phyloP scores from a whole-genome alignment of 2,888 invertebrate species.

The Drosophila kambysellisi region DNA sequence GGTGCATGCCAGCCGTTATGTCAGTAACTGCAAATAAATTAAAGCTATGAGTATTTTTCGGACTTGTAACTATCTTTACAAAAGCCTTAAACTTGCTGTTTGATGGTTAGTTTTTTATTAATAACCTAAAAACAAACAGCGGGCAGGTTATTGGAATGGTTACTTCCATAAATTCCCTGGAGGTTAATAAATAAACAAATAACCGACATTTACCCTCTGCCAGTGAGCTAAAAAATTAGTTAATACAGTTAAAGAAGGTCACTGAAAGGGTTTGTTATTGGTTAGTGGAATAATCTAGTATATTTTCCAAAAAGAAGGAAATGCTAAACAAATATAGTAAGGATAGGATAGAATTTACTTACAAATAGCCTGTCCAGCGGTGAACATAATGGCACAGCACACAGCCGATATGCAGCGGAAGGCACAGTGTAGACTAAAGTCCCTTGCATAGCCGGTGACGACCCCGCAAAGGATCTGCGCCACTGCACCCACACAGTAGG shows the following conservation, averaged over 20 bases:
- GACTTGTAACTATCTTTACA: background rate
- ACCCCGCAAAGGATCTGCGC: slow-evolving; percentile 84
- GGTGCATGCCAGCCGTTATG: slow-evolving; percentile 84
- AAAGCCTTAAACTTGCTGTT: background rate
- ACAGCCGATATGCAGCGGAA: slow-evolving; percentile 85
- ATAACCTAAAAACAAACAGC: background rate
- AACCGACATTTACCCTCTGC: background rate
- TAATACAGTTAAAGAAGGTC: background rate
- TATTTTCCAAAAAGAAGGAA: background rate
- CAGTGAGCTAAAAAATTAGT: background rate
- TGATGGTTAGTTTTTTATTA: background rate
- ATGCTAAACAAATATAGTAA: no score
- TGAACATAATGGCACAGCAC: slow-evolving; percentile 85
- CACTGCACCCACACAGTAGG: slow-evolving; percentile 84
- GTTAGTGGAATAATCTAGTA: background rate
- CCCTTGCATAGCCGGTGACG: slow-evolving; percentile 83
- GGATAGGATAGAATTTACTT: slow-evolving; percentile 32
- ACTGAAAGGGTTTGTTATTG: background rate
- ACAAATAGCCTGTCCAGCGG: slow-evolving; percentile 85
- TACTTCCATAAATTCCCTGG: background rate
- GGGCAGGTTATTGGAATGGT: background rate
- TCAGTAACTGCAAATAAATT: slow-evolving; percentile 81
- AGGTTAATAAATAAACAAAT: background rate
- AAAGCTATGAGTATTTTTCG: background rate
- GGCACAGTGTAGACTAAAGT: slow-evolving; percentile 84